Base-by-base conservation (phyloP, 2,888 invertebrate species). In the Mimachlamys varia region DNA sequence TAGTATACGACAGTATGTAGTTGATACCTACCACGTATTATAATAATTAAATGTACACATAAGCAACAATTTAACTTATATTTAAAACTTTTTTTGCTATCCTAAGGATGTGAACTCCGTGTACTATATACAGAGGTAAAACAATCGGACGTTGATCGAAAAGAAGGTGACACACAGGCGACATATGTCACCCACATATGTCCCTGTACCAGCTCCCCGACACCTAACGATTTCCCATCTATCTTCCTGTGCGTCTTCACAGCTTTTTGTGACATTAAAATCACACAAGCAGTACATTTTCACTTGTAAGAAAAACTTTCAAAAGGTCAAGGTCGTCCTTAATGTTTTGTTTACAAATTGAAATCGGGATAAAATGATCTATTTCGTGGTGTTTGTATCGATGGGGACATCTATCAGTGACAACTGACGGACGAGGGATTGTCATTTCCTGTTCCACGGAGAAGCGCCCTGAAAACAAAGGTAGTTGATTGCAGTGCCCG, bases 241-340 rank as follows among this genome's bases (percentile, higher is more conserved):
- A 76, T 76, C 76, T 76, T 76, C 27, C 58, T 10, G 10, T 33
- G 33, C 33, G 76, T 76, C 33, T 12, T 76, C 27, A 76, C 76
- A 76, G 76, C 76, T 76, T 76, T 76, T 76, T 76, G 33, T 76
- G 76, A 76, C 76, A 76, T 27, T 76, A 76, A 76, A 76, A 22
- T 76, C 76, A 76, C 27, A 76, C 12, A 76, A 17, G 33, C 76
- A 76, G 33, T 33, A 33, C 33, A 27, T 7, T 33, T 12, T 76
- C 76, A 33, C 76, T 33, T 27, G 76, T 33, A 33, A 27, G 76
- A 33, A 76, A 76, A 58, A 19, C 15, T 7, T n/a, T 58, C n/a
- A 22, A 58, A 76, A 76, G 76, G 12, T 76, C 76, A 76, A 76
- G 76, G 76, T 76, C 76, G 33, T 33, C 1, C 33, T 27, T 76